Base-by-base conservation (phyloP, 53 echinoderm and acorn worm species). In the Pentamera pediparva region DNA sequence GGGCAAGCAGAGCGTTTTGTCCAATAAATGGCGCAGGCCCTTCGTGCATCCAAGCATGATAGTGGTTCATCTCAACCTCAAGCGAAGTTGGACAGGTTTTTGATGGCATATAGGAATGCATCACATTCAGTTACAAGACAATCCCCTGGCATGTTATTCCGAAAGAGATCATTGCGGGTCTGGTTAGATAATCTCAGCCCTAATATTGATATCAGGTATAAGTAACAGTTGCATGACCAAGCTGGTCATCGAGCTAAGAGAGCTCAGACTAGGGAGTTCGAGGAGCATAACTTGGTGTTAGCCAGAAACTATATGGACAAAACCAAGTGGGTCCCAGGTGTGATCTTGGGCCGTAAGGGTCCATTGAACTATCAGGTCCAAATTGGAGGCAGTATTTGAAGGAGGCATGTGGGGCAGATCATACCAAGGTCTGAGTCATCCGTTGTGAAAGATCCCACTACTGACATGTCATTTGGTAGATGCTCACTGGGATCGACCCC, bases 1-100 rank as follows among this genome's bases (percentile, higher is more conserved):
- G 76, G 76, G 35, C 18, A 61, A 31, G 67, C 67, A 45, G 48
- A 62, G 52, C 1, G 77, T 4, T 77, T 45, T 31, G 77, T 77
- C 30, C 62, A 77, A 20, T 41, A 62, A 4, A 2, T 77, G 19
- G 64, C 43, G n/a, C 77, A 77, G 39, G 77, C 30, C 26, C 6
- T 77, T 9, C 13, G 27, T 6, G 62, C 77, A 41, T 0, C 77
- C 30, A 47, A 18, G 32, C 15, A 28, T 29, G 63, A 77, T 77
- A 32, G 17, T 4, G 25, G 62, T 31, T 20, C 30, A 4, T 13
- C 32, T 4, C 43, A 64, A 18, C 13, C 32, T 4, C 43, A 64
- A 18, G 32, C 47, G 8, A 64, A 29, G 32, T 18, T 77, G 22
- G 32, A 43, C 32, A 77, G 33, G 32, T 65, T 78, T 63, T 33